A percentile compares a stretch with the other conserved stretches of the same genome.
phyloP scores from a whole-genome alignment of 2,797 vertebrate genomes.

The Masticophis lateralis region DNA sequence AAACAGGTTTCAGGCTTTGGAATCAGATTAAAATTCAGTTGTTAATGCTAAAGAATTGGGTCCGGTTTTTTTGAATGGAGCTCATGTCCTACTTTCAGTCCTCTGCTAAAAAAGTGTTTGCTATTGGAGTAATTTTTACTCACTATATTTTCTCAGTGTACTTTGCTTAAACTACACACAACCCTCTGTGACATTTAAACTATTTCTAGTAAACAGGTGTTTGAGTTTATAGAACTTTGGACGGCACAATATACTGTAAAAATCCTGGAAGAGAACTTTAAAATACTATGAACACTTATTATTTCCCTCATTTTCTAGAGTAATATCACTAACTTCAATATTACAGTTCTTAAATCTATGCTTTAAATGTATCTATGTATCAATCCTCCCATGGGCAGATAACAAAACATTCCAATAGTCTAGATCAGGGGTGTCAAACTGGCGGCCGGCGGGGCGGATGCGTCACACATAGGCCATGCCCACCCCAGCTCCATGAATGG shows the following conservation, averaged over 20 bases:
- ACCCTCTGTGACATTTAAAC: background rate
- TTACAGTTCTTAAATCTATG: background rate
- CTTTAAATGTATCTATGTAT: background rate
- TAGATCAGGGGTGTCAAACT: background rate
- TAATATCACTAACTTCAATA: slow-evolving; percentile 24
- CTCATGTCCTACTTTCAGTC: background rate
- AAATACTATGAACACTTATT: background rate
- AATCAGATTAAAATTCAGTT: background rate
- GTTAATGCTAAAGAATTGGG: background rate
- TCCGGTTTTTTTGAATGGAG: background rate
- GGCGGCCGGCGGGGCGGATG: no score
- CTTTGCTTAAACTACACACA: background rate
- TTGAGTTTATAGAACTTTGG: background rate
- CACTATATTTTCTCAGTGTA: background rate
- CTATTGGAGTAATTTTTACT: background rate
- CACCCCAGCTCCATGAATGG: no score
- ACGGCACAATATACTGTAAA: background rate
- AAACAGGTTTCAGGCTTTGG: background rate
- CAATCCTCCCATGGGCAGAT: no score
- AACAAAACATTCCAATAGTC: background rate
- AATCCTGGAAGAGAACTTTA: background rate
- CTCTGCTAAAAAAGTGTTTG: background rate
- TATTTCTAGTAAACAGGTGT: background rate
- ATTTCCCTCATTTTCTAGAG: slow-evolving; percentile 27
- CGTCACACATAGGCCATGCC: no score